Evolutionary conservation across 2,113 vertebrate genomes (phyloP), one percentile per base, ranked within the genome.

Genomic region (Chaetorhynchus papuensis): DNA sequence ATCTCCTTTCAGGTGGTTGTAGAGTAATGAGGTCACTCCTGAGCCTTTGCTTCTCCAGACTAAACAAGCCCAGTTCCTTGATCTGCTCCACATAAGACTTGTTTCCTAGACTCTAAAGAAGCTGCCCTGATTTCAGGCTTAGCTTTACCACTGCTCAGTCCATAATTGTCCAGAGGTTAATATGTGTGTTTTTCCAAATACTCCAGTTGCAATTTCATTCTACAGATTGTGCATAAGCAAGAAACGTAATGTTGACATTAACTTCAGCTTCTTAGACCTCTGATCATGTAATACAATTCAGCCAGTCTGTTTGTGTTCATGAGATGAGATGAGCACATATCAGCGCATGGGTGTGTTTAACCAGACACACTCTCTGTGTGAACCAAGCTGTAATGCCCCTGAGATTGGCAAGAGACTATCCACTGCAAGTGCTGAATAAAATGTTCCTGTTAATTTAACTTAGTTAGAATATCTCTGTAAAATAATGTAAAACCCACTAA

Each of bases 291-390:
- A 19, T 33, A 47, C 5, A 57, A 15, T 78, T 78, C 35, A 88
- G 14, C 15, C n/a, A 59, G 33, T 27, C 37, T 76, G 7, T 30
- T 30, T 81, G 20, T 56, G 54, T 39, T 61, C 26, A 20, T 41
- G 68, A 20, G 33, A 30, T 23, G 47, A 65, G 22, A 10, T 0
- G 0, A 52, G 33, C 26, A 56, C 27, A 2, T 20, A 24, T 24
- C 61, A 22, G 8, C 14, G 5, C 0, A 1, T 14, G 59, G 65
- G 35, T 53, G 22, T 47, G 30, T 75, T 78, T 39, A 60, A 83
- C 13, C 16, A 83, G 70, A 59, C 14, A 31, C 45, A 44, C 10
- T 5, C 7, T 39, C n/a, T 57, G 30, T 4, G 1, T 54, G 30
- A 35, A 27, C 27, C 37, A 65, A 47, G 6, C 26, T 56, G 17